Conservation (phyloP, 2,888 invertebrate genomes). For the Sesia apiformis region DNA sequence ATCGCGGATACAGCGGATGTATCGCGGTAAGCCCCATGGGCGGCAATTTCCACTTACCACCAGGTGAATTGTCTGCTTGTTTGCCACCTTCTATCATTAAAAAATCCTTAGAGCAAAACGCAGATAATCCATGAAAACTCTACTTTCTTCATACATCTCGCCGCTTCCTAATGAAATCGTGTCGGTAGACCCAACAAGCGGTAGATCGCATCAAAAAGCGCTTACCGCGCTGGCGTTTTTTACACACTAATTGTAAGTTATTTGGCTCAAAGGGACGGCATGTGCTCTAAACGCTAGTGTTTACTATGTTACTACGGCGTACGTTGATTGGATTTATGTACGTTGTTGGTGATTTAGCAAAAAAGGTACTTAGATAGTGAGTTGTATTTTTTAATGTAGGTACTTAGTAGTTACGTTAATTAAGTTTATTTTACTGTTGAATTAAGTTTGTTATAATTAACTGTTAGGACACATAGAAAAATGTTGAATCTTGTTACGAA, state of each 20-base stretch:
- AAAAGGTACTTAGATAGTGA: conserved; percentile 10
- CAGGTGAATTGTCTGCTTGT: too few species aligned
- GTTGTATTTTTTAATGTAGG: not conserved
- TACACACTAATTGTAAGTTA: conserved; percentile 53
- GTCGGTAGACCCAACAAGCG: conserved; percentile 43
- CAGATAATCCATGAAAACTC: too few species aligned
- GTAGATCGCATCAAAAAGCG: conserved; percentile 56
- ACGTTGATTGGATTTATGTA: conserved; percentile 8
- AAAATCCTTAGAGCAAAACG: too few species aligned
- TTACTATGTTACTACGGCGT: conserved; percentile 2
- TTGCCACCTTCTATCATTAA: too few species aligned
- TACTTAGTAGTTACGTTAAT: too few species aligned
- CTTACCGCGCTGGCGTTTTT: conserved; percentile 42
- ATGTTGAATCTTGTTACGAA: too few species aligned
- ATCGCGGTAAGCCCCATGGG: too few species aligned
- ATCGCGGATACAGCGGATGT: too few species aligned
- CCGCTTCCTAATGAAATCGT: conserved; percentile 51
- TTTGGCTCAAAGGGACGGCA: conserved; percentile 26
- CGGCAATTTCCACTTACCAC: too few species aligned
- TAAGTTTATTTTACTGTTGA: too few species aligned
- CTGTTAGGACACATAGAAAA: too few species aligned
- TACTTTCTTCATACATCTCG: not conserved
- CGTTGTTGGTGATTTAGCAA: conserved; percentile 6
- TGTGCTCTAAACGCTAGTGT: conserved; percentile 10
- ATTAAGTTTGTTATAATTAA: too few species aligned